Conservation (phyloP, 2,797 vertebrate genomes). For the Carcharodon carcharias region DNA sequence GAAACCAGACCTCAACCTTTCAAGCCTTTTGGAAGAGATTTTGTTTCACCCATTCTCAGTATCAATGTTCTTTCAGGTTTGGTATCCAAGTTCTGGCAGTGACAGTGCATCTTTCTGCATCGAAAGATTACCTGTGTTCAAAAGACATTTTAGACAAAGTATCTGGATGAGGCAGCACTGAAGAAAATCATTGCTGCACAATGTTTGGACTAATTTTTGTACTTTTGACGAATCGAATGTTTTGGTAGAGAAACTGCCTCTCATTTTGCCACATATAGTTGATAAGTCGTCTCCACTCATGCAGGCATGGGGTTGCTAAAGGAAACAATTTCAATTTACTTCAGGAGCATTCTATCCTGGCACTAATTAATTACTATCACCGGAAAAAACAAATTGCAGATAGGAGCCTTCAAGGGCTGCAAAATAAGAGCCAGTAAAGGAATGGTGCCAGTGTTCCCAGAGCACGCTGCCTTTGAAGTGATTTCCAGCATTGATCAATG, state of each 20-base stretch:
- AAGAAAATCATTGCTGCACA: not conserved
- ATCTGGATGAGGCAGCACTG: not conserved
- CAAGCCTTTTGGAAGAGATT: no score
- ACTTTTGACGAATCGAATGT: not conserved
- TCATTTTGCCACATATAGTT: not conserved
- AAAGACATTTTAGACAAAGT: not conserved
- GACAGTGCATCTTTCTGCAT: not conserved
- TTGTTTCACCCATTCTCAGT: no score
- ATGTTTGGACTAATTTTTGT: not conserved
- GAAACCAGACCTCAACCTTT: no score
- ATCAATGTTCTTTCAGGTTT: no score
- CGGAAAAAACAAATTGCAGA: slow-evolving; percentile 22
- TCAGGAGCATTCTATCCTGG: no score
- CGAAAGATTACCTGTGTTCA: not conserved
- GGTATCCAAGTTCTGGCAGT: not conserved
- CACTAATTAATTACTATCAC: not conserved
- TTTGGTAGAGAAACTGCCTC: not conserved
- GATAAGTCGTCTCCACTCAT: not conserved
- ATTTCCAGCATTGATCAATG: no score
- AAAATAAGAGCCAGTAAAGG: not conserved
- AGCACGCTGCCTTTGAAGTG: not conserved
- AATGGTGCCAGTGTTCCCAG: not conserved
- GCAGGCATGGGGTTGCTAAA: not conserved
- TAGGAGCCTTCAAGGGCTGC: not conserved
- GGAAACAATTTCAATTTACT: not conserved